A percentile compares a stretch with the other conserved stretches of the same genome.
phyloP scores from a whole-genome alignment of 2,888 invertebrate genomes.

The Drosophila stalkeri region DNA sequence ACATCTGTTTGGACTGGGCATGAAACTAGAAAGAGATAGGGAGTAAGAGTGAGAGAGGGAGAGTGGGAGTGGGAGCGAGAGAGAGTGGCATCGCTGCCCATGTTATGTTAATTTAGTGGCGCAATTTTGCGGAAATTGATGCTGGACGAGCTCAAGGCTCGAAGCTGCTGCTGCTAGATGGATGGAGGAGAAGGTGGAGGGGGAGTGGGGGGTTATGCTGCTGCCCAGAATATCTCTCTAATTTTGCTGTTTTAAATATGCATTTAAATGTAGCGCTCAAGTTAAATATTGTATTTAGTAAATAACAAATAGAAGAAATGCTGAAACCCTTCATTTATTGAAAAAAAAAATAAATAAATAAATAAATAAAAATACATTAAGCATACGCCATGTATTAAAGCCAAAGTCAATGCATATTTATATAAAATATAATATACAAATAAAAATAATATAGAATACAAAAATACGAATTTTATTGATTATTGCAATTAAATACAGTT shows the following conservation, averaged over 20 bases:
- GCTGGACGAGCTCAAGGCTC: conserved; percentile 37
- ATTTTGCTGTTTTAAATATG: conserved; percentile 38
- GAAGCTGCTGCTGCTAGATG: not conserved
- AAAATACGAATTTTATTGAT: not conserved
- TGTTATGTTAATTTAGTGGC: conserved; percentile 83
- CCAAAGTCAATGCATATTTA: too few relatives aligned
- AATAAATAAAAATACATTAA: not conserved
- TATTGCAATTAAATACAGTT: not conserved
- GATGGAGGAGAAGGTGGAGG: too few relatives aligned
- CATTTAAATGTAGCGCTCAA: conserved; percentile 29
- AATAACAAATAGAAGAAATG: not conserved
- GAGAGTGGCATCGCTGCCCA: conserved; percentile 28
- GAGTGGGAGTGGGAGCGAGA: not conserved
- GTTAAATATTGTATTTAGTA: conserved; percentile 20
- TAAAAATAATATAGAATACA: not conserved
- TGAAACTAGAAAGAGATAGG: not conserved
- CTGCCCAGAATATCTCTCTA: conserved; percentile 3
- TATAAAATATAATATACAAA: too few relatives aligned
- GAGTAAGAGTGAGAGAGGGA: not conserved
- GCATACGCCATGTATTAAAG: not conserved
- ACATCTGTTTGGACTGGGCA: conserved; percentile 3
- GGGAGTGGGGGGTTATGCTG: not conserved
- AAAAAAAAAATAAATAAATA: not conserved
- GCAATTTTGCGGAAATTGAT: conserved; percentile 83
- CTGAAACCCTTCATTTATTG: conserved; percentile 19